phyloP scores from a whole-genome alignment of 2,888 invertebrate species.

The Zygogramma bicolorata region DNA sequence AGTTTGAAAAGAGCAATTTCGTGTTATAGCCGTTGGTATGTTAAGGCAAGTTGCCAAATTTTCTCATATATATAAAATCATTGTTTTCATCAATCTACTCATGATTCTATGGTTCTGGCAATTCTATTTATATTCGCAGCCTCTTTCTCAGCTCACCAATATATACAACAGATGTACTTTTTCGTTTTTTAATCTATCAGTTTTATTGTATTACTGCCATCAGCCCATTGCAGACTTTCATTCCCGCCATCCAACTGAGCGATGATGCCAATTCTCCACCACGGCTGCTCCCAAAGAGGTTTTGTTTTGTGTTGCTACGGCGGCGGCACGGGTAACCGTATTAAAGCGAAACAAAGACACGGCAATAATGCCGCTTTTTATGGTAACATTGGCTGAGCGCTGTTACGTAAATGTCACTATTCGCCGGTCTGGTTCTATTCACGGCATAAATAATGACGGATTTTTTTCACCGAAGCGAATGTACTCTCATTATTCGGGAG shows the following conservation, averaged over 20 bases:
- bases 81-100: no score
- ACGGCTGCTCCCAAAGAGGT: not conserved
- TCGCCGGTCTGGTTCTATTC: not conserved
- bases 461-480: not conserved
- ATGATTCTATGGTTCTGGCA: no score
- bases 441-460: not conserved
- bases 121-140: no score
- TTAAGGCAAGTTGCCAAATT: no score
- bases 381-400: not conserved
- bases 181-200: not conserved
- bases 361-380: constrained; percentile 8
- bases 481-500: not conserved
- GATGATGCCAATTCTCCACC: not conserved
- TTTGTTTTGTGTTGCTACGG: not conserved
- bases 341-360: constrained; percentile 31
- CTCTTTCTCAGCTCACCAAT: no score
- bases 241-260: not conserved
- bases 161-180: no score
- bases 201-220: not conserved
- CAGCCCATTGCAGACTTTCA: not conserved
- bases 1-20: no score
- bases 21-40: no score
- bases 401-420: constrained; percentile 6
- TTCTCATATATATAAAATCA: no score
- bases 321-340: constrained; percentile 22